Evolutionary conservation across 2,888 invertebrate species (phyloP), one percentile per base, ranked within the genome.

Genomic region (Pegoplata infirma): DNA sequence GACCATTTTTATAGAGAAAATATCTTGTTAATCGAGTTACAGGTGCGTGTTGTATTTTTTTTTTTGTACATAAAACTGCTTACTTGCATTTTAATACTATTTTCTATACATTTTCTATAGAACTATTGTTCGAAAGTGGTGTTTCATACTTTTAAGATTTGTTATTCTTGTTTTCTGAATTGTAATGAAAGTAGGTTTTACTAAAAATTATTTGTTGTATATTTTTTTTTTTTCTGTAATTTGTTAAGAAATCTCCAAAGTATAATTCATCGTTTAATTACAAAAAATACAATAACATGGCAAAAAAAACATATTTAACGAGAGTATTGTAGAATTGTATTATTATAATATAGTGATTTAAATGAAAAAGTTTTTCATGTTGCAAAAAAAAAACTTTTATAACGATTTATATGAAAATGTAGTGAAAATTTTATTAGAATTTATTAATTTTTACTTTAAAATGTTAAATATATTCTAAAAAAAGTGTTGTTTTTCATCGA

Each of bases 191-290:
- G 58, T 56, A 68, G 56, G 47, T 68, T 64, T 68, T 51, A 16
- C 53, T 46, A 5, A 8, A 44, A 16, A n/a, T n/a, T 0, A 6
- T 14, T 46, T 59, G 16, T 44, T 67, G 16, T 56, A 46, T n/a
- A n/a, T n/a, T 44, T 28, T 17, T 7, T 28, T 19, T 19, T 44
- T 25, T 44, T 63, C 56, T 53, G 49, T 49, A 75, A 56, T 68
- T 75, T 75, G 56, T 68, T 75, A 63, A 63, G 68, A 77, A 77
- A 77, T 77, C 77, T 68, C 77, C 3, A 63, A 73, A 77, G 73
- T 67, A 68, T 68, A 72, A 77, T 77, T 73, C 77, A 68, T 77
- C 68, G 56, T 73, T 77, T 77, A 67, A 68, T 68, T 77, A 73
- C 68, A 63, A 77, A 61, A 63, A 25, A n/a, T 56, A 58, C 68